phyloP scores from a whole-genome alignment of 2,113 vertebrate genomes.

The Tympanuchus pallidicinctus region DNA sequence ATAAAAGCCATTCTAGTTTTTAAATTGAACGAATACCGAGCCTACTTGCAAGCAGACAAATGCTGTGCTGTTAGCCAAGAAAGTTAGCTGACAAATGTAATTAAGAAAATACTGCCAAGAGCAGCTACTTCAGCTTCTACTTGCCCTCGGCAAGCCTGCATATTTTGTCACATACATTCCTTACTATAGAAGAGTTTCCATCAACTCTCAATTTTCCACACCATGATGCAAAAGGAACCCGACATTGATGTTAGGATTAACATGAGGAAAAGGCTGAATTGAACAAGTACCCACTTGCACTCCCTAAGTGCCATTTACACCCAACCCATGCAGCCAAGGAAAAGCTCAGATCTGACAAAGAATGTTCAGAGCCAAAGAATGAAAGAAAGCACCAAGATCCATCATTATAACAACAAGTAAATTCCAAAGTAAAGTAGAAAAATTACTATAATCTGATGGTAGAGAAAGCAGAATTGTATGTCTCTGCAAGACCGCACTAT shows the following conservation, averaged over 20 bases:
- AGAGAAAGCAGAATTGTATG: background rate
- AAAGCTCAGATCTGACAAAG: slow-evolving; percentile 43
- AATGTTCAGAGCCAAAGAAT: background rate
- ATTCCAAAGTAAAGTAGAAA: background rate
- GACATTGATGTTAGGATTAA: slow-evolving; percentile 59
- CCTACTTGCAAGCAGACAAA: slow-evolving; percentile 25
- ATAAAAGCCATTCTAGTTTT: slow-evolving; percentile 35
- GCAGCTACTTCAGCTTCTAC: slow-evolving; percentile 37
- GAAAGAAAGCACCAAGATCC: slow-evolving; percentile 25
- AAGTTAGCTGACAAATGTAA: slow-evolving; percentile 62
- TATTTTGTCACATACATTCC: slow-evolving; percentile 51
- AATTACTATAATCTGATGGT: background rate
- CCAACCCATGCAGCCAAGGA: background rate
- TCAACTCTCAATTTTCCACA: slow-evolving; percentile 27
- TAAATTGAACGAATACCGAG: background rate
- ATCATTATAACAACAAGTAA: slow-evolving; percentile 10
- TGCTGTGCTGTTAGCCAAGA: slow-evolving; percentile 38
- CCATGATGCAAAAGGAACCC: slow-evolving; percentile 6
- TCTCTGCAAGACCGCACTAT: background rate
- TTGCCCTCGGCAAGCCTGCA: slow-evolving; percentile 16
- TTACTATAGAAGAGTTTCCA: slow-evolving; percentile 37
- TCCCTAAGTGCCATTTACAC: slow-evolving; percentile 37
- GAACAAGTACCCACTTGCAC: slow-evolving; percentile 58
- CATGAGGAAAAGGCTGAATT: slow-evolving; percentile 31
- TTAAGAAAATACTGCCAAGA: slow-evolving; percentile 54